Conservation (phyloP, 2,797 vertebrate genomes). For the Synanceia verrucosa region DNA sequence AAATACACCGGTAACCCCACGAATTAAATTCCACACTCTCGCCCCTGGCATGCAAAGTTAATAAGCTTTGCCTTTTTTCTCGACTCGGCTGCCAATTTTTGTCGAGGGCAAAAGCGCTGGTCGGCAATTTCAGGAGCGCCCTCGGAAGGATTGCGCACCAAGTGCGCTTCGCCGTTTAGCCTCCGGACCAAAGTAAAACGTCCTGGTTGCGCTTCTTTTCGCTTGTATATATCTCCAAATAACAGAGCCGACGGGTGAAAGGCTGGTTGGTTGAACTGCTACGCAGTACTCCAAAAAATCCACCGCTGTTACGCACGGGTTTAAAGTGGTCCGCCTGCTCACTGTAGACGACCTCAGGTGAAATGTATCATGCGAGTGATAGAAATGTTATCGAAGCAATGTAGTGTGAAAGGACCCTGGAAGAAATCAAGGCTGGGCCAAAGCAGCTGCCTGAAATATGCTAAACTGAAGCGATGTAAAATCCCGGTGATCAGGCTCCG, state of each 20-base stretch:
- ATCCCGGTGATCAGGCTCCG: constrained; percentile 76
- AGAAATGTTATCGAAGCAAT: constrained; percentile 44
- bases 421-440: constrained; percentile 57
- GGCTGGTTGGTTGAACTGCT: constrained; percentile 35
- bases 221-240: constrained; percentile 49
- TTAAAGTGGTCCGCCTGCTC: constrained; percentile 64
- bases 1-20: constrained; percentile 57
- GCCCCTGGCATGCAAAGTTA: constrained; percentile 70
- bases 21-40: constrained; percentile 75
- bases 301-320: constrained; percentile 73
- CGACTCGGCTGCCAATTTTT: constrained; percentile 65
- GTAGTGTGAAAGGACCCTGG: constrained; percentile 55
- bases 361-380: constrained; percentile 44
- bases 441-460: constrained; percentile 64
- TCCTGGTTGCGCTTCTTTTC: constrained; percentile 56
- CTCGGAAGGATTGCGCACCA: constrained; percentile 75
- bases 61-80: constrained; percentile 64
- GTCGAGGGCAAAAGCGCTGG: constrained; percentile 67
- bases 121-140: constrained; percentile 71
- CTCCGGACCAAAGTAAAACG: constrained; percentile 65
- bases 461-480: constrained; percentile 65
- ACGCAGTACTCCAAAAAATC: constrained; percentile 64
- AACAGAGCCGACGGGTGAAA: constrained; percentile 38
- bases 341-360: constrained; percentile 32
- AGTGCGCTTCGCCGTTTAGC: constrained; percentile 64